Conservation (phyloP, 2,113 vertebrate species). For the Rhizomys pruinosus region DNA sequence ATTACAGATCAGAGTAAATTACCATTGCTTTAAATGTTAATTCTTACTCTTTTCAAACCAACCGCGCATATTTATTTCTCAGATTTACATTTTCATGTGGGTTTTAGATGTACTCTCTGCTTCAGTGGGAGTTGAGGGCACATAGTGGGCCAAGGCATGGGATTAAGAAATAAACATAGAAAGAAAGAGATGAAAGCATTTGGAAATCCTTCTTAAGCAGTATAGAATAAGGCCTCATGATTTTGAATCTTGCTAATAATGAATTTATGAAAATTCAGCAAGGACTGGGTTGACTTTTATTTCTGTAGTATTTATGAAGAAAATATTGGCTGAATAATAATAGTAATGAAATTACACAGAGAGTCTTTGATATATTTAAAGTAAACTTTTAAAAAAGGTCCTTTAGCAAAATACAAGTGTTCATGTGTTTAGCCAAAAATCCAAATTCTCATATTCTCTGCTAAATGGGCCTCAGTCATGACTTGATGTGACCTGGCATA, state of each 20-base stretch:
- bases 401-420: slow-evolving; percentile 36
- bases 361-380: slow-evolving; percentile 50
- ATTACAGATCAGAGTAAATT: slow-evolving; percentile 82
- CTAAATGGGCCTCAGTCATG: neutral
- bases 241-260: slow-evolving; percentile 73
- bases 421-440: slow-evolving; percentile 54
- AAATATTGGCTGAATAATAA: slow-evolving; percentile 65
- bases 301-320: slow-evolving; percentile 64
- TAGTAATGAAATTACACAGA: slow-evolving; percentile 48
- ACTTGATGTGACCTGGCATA: neutral
- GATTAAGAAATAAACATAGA: slow-evolving; percentile 71
- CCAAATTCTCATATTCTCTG: neutral
- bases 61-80: slow-evolving; percentile 74
- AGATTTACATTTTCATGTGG: slow-evolving; percentile 74
- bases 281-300: slow-evolving; percentile 71
- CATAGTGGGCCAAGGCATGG: slow-evolving; percentile 62
- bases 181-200: slow-evolving; percentile 69
- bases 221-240: slow-evolving; percentile 65
- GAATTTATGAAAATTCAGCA: slow-evolving; percentile 72
- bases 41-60: slow-evolving; percentile 75
- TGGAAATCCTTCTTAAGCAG: slow-evolving; percentile 64
- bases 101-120: slow-evolving; percentile 61
- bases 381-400: slow-evolving; percentile 35
- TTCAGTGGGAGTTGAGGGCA: slow-evolving; percentile 70
- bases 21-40: slow-evolving; percentile 78